A percentile compares a stretch with the other conserved stretches of the same genome.
Conservation (phyloP, 2,797 vertebrate species). For the Adelosebastes latens region DNA sequence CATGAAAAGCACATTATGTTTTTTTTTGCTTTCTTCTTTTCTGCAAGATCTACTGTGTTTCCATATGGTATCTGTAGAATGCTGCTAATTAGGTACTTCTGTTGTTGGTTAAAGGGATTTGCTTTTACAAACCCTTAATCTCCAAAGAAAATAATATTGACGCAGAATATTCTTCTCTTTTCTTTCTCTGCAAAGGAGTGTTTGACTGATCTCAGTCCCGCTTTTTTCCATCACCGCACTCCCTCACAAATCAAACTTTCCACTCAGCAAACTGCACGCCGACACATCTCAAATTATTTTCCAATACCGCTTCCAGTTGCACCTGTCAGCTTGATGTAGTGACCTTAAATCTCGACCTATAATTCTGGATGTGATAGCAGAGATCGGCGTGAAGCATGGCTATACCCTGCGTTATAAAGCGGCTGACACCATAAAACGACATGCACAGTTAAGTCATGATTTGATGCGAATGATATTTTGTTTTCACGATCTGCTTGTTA, state of each 20-base stretch:
- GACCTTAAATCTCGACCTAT: conserved; percentile 46
- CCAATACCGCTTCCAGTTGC: conserved; percentile 34
- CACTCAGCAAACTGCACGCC: not conserved
- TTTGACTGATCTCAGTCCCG: conserved; percentile 14
- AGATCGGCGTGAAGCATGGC: conserved; percentile 1
- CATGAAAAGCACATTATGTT: not conserved
- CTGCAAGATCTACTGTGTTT: not conserved
- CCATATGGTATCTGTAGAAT: conserved; percentile 22
- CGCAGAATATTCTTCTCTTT: not conserved
- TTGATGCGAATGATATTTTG: not conserved
- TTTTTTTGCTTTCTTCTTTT: not conserved
- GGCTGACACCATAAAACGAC: conserved; percentile 37
- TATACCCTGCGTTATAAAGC: conserved; percentile 2
- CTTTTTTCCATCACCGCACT: conserved; percentile 18
- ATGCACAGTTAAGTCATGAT: conserved; percentile 6
- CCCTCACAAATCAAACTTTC: conserved; percentile 53
- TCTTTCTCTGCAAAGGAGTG: not conserved
- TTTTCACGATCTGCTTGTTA: not conserved
- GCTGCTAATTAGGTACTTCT: not conserved
- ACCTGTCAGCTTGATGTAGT: conserved; percentile 41
- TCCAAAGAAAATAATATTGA: not conserved
- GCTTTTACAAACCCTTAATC: not conserved
- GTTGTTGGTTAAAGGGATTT: not conserved
- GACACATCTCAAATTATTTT: conserved; percentile 61
- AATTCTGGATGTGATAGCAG: conserved; percentile 35